phyloP scores from a whole-genome alignment of 2,113 vertebrate species.

The Oreotragus oreotragus region DNA sequence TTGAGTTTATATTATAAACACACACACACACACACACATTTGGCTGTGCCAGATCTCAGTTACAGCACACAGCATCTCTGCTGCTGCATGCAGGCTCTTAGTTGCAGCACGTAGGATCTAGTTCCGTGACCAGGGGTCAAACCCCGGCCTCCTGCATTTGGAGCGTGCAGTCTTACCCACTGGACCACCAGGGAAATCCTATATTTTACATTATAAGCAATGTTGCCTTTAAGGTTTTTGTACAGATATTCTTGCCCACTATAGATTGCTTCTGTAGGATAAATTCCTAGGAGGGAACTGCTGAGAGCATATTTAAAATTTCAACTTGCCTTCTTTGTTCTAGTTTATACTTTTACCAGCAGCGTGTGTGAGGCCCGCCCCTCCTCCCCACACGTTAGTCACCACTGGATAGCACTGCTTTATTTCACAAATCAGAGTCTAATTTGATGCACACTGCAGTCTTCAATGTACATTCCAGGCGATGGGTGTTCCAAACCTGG shows the following conservation, averaged over 20 bases:
- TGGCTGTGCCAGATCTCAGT: not conserved
- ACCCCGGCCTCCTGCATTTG: not conserved
- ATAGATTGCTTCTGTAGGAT: not conserved
- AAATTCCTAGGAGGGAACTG: not conserved
- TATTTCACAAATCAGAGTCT: not conserved
- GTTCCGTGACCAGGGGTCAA: not conserved
- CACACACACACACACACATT: not conserved
- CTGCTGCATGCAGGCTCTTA: not conserved
- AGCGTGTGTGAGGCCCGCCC: not conserved
- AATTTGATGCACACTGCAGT: not conserved
- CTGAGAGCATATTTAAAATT: not conserved
- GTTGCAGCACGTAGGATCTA: not conserved
- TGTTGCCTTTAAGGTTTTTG: not conserved
- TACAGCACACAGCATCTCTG: not conserved
- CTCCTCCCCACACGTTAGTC: not conserved
- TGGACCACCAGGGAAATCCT: not conserved
- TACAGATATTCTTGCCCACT: not conserved
- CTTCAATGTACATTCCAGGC: not conserved
- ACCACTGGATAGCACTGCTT: not conserved
- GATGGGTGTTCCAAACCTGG: not conserved
- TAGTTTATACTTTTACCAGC: not conserved
- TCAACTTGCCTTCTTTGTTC: not conserved
- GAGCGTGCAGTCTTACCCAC: fast-evolving
- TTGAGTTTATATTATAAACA: not conserved
- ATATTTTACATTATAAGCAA: not conserved